phyloP scores from a whole-genome alignment of 2,113 vertebrate species.

The Procavia capensis region DNA sequence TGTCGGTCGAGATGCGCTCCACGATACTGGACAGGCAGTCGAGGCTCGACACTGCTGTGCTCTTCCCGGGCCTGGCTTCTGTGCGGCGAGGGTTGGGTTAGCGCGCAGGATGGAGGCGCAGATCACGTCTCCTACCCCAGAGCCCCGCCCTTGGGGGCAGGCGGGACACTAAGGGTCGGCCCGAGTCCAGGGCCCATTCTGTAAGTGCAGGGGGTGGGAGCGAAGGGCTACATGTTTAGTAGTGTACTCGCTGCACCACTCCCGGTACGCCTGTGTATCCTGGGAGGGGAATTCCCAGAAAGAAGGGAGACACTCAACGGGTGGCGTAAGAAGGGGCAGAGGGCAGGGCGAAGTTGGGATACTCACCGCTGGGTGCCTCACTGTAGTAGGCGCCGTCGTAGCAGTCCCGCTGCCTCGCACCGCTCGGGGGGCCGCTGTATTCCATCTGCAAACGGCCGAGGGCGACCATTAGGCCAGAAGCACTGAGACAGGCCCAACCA shows the following conservation, averaged over 20 bases:
- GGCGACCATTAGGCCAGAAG: neutral
- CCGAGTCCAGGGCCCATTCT: neutral
- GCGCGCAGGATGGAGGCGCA: neutral
- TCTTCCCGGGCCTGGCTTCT: constrained; percentile 90
- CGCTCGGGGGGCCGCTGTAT: constrained; percentile 91
- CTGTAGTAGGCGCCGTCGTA: constrained; percentile 94
- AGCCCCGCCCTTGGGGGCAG: neutral
- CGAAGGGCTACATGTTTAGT: neutral
- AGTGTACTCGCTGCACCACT: neutral
- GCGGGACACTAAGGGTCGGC: neutral
- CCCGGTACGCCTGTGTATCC: neutral
- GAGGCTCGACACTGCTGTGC: constrained; percentile 94
- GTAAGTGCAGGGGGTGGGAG: neutral
- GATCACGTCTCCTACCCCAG: neutral
- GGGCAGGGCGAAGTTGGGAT: neutral
- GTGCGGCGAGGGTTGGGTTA: constrained; percentile 52
- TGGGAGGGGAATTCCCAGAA: neutral
- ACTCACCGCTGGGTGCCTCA: constrained; percentile 90
- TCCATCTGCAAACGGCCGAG: constrained; percentile 90
- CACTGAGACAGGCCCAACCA: neutral
- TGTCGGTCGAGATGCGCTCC: constrained; percentile 97
- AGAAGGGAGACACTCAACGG: neutral
- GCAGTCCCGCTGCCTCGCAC: constrained; percentile 89
- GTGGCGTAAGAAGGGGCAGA: neutral
- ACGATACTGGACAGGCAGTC: constrained; percentile 99